Conservation (phyloP, 2,797 vertebrate species). For the Gambelia wislizenii region DNA sequence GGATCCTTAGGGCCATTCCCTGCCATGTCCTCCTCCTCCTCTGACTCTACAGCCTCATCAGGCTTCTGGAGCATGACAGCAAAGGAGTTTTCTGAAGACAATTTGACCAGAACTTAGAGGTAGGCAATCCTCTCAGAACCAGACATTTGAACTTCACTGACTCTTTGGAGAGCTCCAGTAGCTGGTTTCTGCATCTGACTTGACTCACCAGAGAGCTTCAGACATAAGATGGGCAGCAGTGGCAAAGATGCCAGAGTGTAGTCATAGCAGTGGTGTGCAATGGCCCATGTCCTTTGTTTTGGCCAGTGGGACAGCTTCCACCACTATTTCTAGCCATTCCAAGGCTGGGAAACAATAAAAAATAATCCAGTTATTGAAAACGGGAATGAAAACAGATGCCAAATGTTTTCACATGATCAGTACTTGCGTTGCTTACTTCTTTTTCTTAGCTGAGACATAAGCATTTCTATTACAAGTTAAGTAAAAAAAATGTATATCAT, state of each 20-base stretch:
- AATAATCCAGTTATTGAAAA: neutral
- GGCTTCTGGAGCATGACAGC: no score
- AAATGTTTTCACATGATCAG: constrained; percentile 23
- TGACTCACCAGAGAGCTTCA: no score
- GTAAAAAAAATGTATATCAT: constrained; percentile 46
- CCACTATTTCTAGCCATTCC: neutral
- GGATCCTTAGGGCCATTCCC: no score
- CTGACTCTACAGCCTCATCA: no score
- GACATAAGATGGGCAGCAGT: no score
- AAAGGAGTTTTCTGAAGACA: no score
- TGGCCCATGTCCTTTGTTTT: neutral
- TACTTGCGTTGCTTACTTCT: neutral
- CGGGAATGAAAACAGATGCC: constrained; percentile 20
- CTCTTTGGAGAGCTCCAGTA: neutral
- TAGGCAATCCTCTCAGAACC: neutral
- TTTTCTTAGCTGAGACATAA: neutral
- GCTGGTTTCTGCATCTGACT: neutral
- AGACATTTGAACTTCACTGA: neutral
- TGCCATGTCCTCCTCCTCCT: no score
- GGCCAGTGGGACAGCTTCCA: neutral
- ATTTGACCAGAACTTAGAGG: no score
- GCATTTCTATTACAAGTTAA: constrained; percentile 48
- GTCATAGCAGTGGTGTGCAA: neutral
- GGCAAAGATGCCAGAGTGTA: neutral
- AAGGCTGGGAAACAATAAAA: neutral